These are phyloP conservation scores for Horisme vitalbata DNA, from an alignment of 2,888 invertebrate genomes.

Conservation along the genomic window DNA sequence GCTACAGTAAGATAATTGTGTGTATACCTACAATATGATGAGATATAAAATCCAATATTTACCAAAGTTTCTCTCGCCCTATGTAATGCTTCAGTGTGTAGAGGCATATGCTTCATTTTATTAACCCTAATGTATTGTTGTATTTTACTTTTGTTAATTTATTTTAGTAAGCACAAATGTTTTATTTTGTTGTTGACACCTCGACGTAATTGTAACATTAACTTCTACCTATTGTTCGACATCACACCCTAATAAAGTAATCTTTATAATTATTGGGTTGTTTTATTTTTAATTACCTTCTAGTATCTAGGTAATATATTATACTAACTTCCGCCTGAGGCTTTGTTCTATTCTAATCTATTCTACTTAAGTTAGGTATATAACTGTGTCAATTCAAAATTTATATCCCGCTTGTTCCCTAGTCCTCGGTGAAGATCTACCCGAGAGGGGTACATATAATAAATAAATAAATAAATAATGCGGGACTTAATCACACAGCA, in stretches of 20 bases:
- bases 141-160: constrained; percentile 80
- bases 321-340: too few relatives aligned
- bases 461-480: too few relatives aligned
- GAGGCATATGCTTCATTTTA: constrained; percentile 50
- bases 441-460: too few relatives aligned
- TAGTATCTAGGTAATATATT: too few relatives aligned
- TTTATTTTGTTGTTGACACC: constrained; percentile 79
- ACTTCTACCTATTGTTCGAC: constrained; percentile 68
- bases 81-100: constrained; percentile 65
- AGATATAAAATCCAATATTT: constrained; percentile 14
- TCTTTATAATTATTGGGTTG: constrained; percentile 65
- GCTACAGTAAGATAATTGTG: constrained; percentile 5
- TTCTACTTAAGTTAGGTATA: too few relatives aligned
- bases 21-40: too few relatives aligned
- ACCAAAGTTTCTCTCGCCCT: constrained; percentile 66
- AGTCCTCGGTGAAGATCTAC: too few relatives aligned
- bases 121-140: constrained; percentile 67
- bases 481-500: too few relatives aligned
- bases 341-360: too few relatives aligned
- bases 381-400: too few relatives aligned
- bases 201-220: constrained; percentile 74
- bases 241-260: constrained; percentile 81
- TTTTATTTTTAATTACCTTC: constrained; percentile 46
- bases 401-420: too few relatives aligned
- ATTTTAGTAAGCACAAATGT: constrained; percentile 78